These are phyloP conservation scores for Macropodus opercularis DNA, from an alignment of 2,797 vertebrate genomes.

Conservation along the genomic window DNA sequence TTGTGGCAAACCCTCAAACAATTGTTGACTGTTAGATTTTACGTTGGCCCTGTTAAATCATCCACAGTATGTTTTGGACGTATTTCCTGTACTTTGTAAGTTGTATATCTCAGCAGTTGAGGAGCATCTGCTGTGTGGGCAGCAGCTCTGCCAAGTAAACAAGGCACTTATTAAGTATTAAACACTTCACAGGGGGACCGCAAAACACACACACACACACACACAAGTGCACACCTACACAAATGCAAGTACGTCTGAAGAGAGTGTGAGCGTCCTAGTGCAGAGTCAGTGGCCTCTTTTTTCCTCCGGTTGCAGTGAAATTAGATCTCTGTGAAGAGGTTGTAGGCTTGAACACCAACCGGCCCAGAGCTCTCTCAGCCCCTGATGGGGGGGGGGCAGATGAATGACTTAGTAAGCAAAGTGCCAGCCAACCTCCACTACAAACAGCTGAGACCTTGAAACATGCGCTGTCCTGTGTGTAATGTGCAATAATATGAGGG, in stretches of 20 bases:
- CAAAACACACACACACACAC: constrained; percentile 34
- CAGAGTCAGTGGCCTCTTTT: constrained; percentile 59
- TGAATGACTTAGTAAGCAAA: constrained; percentile 54
- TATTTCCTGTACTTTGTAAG: constrained; percentile 50
- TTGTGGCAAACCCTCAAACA: constrained; percentile 5
- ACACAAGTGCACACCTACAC: constrained; percentile 35
- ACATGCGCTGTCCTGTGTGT: constrained; percentile 1
- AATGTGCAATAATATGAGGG: neutral
- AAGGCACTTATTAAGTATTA: constrained; percentile 80
- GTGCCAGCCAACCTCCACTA: constrained; percentile 25
- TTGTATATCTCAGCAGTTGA: constrained; percentile 63
- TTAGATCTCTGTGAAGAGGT: constrained; percentile 58
- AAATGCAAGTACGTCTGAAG: constrained; percentile 44
- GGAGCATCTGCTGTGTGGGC: constrained; percentile 75
- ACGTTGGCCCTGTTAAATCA: constrained; percentile 24
- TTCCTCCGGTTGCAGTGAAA: constrained; percentile 72
- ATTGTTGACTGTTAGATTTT: constrained; percentile 3
- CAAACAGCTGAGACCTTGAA: constrained; percentile 30
- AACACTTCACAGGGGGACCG: constrained; percentile 60
- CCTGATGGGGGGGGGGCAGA: constrained; percentile 36
- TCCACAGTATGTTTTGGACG: constrained; percentile 26
- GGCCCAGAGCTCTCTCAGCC: constrained; percentile 25
- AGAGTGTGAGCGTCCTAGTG: constrained; percentile 50
- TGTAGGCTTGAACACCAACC: constrained; percentile 47
- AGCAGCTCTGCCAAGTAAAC: constrained; percentile 74